Conservation (phyloP, 2,113 vertebrate genomes). For the Limanda limanda region DNA sequence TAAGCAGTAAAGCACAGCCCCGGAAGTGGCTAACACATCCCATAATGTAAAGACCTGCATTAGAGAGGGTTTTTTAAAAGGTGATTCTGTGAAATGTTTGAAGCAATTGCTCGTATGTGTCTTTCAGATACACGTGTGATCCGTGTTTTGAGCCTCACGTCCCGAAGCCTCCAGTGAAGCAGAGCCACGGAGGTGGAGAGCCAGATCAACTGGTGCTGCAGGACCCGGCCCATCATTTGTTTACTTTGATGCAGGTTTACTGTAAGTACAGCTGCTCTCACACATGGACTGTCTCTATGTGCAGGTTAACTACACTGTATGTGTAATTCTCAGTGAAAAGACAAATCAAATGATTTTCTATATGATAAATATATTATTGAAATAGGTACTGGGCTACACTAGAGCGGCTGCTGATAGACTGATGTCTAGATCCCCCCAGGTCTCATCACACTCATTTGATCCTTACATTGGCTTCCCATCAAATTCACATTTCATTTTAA, state of each 20-base stretch:
- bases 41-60: background rate
- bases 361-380: background rate
- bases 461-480: too few species aligned
- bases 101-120: background rate
- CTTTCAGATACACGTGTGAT: conserved; percentile 19
- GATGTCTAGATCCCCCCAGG: too few species aligned
- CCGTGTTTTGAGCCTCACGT: background rate
- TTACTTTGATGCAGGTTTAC: background rate
- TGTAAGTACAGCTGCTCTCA: background rate
- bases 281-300: too few species aligned
- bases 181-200: background rate
- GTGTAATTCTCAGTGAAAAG: too few species aligned
- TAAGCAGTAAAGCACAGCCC: background rate
- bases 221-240: background rate
- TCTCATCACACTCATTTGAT: too few species aligned
- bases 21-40: background rate
- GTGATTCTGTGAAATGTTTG: background rate
- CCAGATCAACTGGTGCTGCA: conserved; percentile 6
- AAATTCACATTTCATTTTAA: too few species aligned
- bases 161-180: background rate
- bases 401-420: too few species aligned
- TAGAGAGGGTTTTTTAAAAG: background rate
- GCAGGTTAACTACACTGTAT: too few species aligned
- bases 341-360: too few species aligned
- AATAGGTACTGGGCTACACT: background rate